Conservation (phyloP, 2,797 vertebrate species). For the Netta rufina region DNA sequence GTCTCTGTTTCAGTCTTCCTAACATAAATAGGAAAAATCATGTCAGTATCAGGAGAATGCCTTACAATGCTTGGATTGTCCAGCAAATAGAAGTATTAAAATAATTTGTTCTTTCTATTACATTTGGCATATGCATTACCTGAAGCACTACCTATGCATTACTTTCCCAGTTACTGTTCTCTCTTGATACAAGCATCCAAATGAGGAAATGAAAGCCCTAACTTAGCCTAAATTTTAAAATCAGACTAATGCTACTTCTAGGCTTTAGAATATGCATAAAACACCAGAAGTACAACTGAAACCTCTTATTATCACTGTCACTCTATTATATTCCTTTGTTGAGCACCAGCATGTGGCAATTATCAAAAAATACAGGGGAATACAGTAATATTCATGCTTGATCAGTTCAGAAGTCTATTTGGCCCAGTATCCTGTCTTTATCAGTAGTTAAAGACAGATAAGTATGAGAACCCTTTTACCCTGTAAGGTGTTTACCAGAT, state of each 20-base stretch:
- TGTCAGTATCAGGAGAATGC: background rate
- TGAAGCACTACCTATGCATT: constrained; percentile 8
- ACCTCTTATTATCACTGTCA: background rate
- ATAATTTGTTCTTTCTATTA: constrained; percentile 59
- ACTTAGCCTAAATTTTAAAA: constrained; percentile 25
- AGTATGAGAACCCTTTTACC: background rate
- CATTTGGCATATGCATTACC: constrained; percentile 19
- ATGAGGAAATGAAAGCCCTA: constrained; percentile 31
- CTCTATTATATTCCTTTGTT: background rate
- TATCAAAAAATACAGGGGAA: background rate
- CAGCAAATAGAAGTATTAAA: constrained; percentile 35
- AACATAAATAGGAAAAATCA: constrained; percentile 42
- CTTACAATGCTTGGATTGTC: constrained; percentile 27
- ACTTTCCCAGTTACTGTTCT: constrained; percentile 10
- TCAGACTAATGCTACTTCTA: background rate
- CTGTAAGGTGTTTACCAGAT: background rate
- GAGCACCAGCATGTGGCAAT: background rate
- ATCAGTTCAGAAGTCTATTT: background rate
- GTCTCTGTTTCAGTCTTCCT: constrained; percentile 32
- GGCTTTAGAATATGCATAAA: background rate
- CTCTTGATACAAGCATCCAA: background rate
- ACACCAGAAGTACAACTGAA: background rate
- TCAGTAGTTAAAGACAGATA: background rate
- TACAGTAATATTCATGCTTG: background rate
- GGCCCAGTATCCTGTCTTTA: background rate